Base-by-base conservation (phyloP, 1,140 invertebrate genomes). In the Drosophila subobscura region DNA sequence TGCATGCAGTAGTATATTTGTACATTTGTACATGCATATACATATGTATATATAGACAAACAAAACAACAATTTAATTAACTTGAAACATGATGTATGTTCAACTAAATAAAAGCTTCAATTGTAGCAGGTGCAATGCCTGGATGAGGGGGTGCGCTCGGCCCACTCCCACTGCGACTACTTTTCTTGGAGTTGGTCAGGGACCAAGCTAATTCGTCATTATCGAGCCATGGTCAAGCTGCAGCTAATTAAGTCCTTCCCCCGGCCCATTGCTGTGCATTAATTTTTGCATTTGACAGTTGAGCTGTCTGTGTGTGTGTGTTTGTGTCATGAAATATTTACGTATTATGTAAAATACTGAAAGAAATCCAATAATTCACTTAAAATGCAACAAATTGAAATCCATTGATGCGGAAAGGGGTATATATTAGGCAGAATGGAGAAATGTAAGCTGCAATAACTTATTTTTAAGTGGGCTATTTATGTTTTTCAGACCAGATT, bases 11-110 rank as follows among this genome's bases (percentile, higher is more conserved):
- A n/a, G n/a, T n/a, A n/a, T n/a, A n/a, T n/a, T n/a, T n/a, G n/a
- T n/a, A n/a, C n/a, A n/a, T n/a, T n/a, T n/a, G n/a, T n/a, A n/a
- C n/a, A n/a, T n/a, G n/a, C n/a, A n/a, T n/a, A n/a, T n/a, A n/a
- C n/a, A n/a, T 64, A 46, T 67, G 47, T 60, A 25, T 41, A 61
- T 59, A 22, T 42, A 63, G 54, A 52, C 53, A 40, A 63, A 41
- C 56, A 67, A 75, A 72, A 68, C 80, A 84, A 64, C 72, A 77
- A 71, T 77, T 86, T 60, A 85, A 85, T 85, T 85, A 85, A 80
- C 46, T 59, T 50, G n/a, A 49, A 77, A 86, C 80, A 77, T 63
- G 65, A 55, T 53, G 47, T 14, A 37, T 29, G 54, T 51, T 51
- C 20, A 51, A 41, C 44, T 56, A 55, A 49, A 56, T 51, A 29